A percentile compares a stretch with the other conserved stretches of the same genome.
phyloP scores from a whole-genome alignment of 2,113 vertebrate genomes.

The Nansenia antarctica region DNA sequence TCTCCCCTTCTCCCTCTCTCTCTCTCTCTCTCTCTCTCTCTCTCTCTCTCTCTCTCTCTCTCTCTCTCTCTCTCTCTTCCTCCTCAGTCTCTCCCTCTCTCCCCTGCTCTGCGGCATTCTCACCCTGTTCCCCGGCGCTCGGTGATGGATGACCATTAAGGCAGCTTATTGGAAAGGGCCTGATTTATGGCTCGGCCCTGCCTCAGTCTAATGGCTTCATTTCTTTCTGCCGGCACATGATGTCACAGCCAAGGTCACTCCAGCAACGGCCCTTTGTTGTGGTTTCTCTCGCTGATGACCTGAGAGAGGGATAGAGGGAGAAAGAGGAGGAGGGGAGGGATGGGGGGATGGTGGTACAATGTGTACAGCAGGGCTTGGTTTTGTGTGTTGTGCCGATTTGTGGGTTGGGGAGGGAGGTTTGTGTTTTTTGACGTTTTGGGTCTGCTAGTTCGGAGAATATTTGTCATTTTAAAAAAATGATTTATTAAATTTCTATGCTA shows the following conservation, averaged over 20 bases:
- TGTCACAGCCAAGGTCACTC: conserved; percentile 99
- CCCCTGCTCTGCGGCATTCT: conserved; percentile 3
- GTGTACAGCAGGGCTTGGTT: too few relatives aligned
- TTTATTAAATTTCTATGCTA: neutral
- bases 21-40: conserved; percentile 63
- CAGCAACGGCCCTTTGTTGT: conserved; percentile 95
- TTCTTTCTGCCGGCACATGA: conserved; percentile 97
- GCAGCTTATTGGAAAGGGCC: conserved; percentile 99
- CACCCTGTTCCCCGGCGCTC: conserved; percentile 70
- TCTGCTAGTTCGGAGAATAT: neutral
- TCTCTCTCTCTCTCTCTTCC: conserved; percentile 66
- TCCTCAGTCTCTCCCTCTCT: neutral
- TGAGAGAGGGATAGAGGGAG: conserved; percentile 53
- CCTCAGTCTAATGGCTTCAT: conserved; percentile 99
- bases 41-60: conserved; percentile 81
- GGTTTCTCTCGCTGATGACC: conserved; percentile 95
- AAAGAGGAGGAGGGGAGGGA: conserved; percentile 53
- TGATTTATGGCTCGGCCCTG: conserved; percentile 98
- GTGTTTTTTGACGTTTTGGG: neutral
- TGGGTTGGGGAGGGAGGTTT: neutral
- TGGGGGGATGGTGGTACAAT: neutral
- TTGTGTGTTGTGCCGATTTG: too few relatives aligned
- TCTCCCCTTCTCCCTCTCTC: conserved; percentile 18
- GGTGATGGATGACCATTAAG: conserved; percentile 99
- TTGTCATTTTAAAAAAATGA: too few relatives aligned